Base-by-base conservation (phyloP, 2,113 vertebrate genomes). In the Genyomyrus donnyi region DNA sequence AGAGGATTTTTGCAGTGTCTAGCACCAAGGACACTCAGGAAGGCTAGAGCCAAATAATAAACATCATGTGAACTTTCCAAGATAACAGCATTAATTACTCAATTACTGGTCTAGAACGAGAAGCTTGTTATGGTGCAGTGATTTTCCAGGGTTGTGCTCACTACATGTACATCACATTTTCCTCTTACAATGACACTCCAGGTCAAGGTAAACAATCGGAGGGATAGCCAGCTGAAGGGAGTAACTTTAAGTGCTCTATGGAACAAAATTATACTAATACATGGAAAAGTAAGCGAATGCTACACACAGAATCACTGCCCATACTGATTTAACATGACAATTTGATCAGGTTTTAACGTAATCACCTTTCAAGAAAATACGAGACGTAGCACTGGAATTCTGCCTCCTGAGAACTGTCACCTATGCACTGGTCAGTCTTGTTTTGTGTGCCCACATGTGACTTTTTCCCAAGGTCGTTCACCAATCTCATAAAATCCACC, bases 1-100 rank as follows among this genome's bases (percentile, higher is more conserved):
- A 93, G 88, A 89, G 90, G 92, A 90, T 90, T 86, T 17, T 88
- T 93, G 89, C 92, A 45, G 35, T 31, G 21, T 58, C 8, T n/a
- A 27, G 50, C 24, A 10, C 88, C 70, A 91, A 87, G 89, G 87
- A 52, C 90, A 84, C 88, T 91, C 50, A 74, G 53, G 90, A 52
- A 35, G 74, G 19, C 9, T 50, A 88, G 27, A 46, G 49, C 70
- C 62, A 87, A 66, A 48, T 39, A 84, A 90, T 35, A 74, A 4
- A 49, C 66, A 77, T 11, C 42, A 35, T 50, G 53, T 85, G 62
- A 74, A 86, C 3, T 87, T 46, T 85, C 39, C 85, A 74, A 88
- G 39, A 52, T 49, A 83, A 89, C 83, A 50, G 24, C 77, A 58
- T 77, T 46, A 50, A 19, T 84, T 39, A 87, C 85, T 66, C 90